Evolutionary conservation across 2,888 invertebrate species (phyloP), one percentile per base, ranked within the genome.

Genomic region (Agrotis puta): DNA sequence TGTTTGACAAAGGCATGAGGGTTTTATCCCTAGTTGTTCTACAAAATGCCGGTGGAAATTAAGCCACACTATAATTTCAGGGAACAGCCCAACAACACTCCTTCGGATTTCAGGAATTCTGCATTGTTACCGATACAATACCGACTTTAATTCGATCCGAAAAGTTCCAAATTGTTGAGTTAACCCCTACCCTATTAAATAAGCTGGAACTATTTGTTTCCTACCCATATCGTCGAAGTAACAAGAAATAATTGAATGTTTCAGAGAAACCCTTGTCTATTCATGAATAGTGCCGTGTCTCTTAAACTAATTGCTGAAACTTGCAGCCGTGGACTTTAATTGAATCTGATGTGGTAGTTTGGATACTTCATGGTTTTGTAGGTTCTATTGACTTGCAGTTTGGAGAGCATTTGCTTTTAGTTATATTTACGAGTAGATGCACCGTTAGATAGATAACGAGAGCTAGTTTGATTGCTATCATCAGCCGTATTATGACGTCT

Each of bases 231-330:
- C 5, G 5, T 50, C 22, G 14, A 39, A 47, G 48, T 48, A 54
- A 51, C 18, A 3, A 11, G 47, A 66, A 77, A 65, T 48, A 59
- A 24, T 27, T 48, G 54, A 50, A 70, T 64, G 73, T 69, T 70
- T 67, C 39, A 79, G 50, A 47, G 39, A 43, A 63, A 39, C 13
- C 45, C 47, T 74, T 61, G 58, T 65, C 33, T 74, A 68, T 79
- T 78, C 70, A 65, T 57, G 58, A 68, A 58, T 63, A 43, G 18
- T 18, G 14, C 43, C 48, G 47, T 53, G 63, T 62, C 67, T 79
- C 66, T 66, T 63, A 74, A 65, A 54, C 53, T 78, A 70, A 78
- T 77, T 68, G 54, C 50, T 62, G 50, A 18, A 64, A 70, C 64
- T 65, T 70, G 63, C 54, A 56, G 27, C 54, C 47, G 20, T 51